Base-by-base conservation (phyloP, 1,140 invertebrate species). In the Drosophila novamexicana region DNA sequence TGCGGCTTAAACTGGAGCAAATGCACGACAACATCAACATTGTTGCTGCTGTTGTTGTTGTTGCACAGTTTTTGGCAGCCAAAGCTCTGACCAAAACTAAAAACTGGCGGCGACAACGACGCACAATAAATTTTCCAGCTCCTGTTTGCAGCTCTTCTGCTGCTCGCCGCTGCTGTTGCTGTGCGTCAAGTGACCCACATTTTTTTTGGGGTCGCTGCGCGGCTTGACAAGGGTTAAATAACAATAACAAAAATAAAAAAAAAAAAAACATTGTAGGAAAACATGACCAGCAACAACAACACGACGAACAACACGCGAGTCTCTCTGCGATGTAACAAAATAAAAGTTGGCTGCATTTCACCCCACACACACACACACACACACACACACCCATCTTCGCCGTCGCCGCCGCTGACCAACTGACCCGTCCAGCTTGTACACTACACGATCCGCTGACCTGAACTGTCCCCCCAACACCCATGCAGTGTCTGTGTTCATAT, bases 171-270 rank as follows among this genome's bases (percentile, higher is more conserved):
- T 74, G 7, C 45, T 56, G 47, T 59, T 56, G 70, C 34, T 57
- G 75, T 74, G 72, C 72, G 71, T 78, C 72, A 75, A 78, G 65
- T 78, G 76, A 79, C 76, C 76, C 76, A 75, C 73, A 67, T 73
- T 73, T 71, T 71, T 73, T 67, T 67, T 72, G 54, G 40, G 66
- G 58, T 42, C 65, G 45, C 57, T 44, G 49, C 71, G 61, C 63
- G 71, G 68, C 61, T 75, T 78, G 76, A 78, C 73, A 79, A 76
- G 76, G 76, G 76, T 79, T 79, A 79, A 79, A 79, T 63, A 79
- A 79, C 52, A 78, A 62, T 42, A 74, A 68, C 14, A 67, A 61
- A 58, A 68, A 74, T n/a, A n/a, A n/a, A n/a, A n/a, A 67, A 61
- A 58, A 18, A 49, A 34, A 42, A 44, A 61, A 47, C 3, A 18